Base-by-base conservation (phyloP, 2,113 vertebrate genomes). In the Collichthys lucidus region DNA sequence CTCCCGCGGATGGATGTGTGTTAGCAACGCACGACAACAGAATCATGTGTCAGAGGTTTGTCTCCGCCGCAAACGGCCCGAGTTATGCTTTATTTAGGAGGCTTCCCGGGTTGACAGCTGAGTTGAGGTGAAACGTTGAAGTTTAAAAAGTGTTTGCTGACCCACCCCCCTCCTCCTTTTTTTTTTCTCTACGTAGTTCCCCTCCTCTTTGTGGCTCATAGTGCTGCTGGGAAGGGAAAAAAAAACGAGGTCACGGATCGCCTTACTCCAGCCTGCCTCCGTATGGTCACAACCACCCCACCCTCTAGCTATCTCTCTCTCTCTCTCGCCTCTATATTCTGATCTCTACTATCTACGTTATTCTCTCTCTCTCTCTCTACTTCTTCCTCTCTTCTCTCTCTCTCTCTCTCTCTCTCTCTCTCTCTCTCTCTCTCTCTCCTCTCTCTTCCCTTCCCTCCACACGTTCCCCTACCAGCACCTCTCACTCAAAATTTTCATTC, bases 221-320 rank as follows among this genome's bases (percentile, higher is more conserved):
- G 82, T 92, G 89, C 91, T 88, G 76, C 31, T 35, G 31, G 31
- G 31, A 35, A 35, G 55, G 46, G 52, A 46, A 15, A 40, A 59
- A 82, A 90, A 77, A 91, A 90, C 20, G 74, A 93, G 93, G 93
- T 90, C 91, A 89, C 77, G 79, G 90, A 93, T 94, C 90, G 79
- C 77, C 91, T 94, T 94, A 92, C 92, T 77, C 70, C 71, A 85
- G 80, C 79, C 79, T 88, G 74, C 61, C 74, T 86, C 67, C 64
- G 53, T 79, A 85, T 84, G 82, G 74, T 65, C 77, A 65, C 29
- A 61, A 16, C 5, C 70, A 49, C 52, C 76, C 6, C 35, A 5
- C 60, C 55, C 29, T 11, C 29, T 31, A n/a, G n/a, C n/a, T n/a
- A 3, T 26, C 31, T 35, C 31, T 35, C 5, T 17, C 52, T 24